Evolutionary conservation across 2,888 invertebrate species (phyloP).

Genomic region (Ganaspis brasiliensis): DNA sequence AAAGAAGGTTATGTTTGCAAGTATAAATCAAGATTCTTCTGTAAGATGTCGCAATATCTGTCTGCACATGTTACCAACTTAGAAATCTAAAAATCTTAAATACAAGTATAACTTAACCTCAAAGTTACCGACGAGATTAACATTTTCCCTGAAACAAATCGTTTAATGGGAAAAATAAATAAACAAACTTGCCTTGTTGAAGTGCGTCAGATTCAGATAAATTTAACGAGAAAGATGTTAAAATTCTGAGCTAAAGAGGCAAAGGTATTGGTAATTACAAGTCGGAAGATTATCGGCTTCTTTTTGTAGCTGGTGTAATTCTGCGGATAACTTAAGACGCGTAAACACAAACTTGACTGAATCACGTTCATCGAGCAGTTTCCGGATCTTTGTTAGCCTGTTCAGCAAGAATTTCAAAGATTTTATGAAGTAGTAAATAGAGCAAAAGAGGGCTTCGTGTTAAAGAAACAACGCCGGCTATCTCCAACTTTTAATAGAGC

Average conservation of each 20-base stretch:
- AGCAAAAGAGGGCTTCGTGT: constrained; percentile 61
- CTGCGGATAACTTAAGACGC: constrained; percentile 20
- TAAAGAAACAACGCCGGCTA: constrained; percentile 62
- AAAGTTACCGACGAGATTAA: too few species aligned
- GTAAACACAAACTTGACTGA: constrained; percentile 23
- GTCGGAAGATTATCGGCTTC: constrained; percentile 37
- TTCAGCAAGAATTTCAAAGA: constrained; percentile 63
- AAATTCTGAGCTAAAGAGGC: constrained; percentile 40
- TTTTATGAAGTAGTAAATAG: constrained; percentile 71
- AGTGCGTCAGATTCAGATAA: too few species aligned
- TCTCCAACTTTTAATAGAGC: constrained; percentile 74
- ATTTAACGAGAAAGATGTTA: too few species aligned
- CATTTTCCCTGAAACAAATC: too few species aligned
- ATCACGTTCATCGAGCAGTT: constrained; percentile 18
- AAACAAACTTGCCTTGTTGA: too few species aligned
- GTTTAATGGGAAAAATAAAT: too few species aligned
- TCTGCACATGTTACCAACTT: too few species aligned
- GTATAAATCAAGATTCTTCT: too few species aligned
- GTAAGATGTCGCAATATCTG: too few species aligned
- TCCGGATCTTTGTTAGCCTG: background rate
- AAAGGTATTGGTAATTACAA: constrained; percentile 64
- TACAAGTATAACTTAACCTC: too few species aligned
- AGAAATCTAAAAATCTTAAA: too few species aligned
- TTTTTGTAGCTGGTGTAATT: constrained; percentile 4
- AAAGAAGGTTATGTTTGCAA: too few species aligned